Evolutionary conservation across 2,797 vertebrate genomes (phyloP).

Genomic region (Loris lydekkerianus): DNA sequence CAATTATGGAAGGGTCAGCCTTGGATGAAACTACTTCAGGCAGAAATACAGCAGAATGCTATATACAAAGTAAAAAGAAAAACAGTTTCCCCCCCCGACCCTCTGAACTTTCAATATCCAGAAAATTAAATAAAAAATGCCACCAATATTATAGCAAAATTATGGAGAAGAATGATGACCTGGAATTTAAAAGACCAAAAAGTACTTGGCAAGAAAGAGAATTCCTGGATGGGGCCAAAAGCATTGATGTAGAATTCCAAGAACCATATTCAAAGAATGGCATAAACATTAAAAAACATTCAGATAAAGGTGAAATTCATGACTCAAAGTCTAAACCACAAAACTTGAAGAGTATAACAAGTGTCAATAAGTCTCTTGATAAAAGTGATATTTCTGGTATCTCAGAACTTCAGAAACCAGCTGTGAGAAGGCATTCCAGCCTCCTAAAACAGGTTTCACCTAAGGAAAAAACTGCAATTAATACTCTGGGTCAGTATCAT

Average conservation of each 20-base stretch:
- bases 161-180: neutral
- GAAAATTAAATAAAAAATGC: neutral
- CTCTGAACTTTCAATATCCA: neutral
- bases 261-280: conserved; percentile 25
- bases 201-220: conserved; percentile 38
- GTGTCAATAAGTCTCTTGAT: conserved; percentile 25
- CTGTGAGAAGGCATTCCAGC: neutral
- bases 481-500: conserved; percentile 65
- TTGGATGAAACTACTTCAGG: conserved; percentile 42
- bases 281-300: conserved; percentile 2
- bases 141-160: neutral
- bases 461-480: neutral
- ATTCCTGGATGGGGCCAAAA: neutral
- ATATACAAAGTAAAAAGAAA: conserved; percentile 55
- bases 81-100: neutral
- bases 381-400: conserved; percentile 34
- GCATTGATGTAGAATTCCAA: neutral
- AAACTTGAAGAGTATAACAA: conserved; percentile 45
- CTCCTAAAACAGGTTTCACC: conserved; percentile 37
- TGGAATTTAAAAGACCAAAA: conserved; percentile 41
- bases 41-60: neutral
- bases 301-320: conserved; percentile 39
- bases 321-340: conserved; percentile 47
- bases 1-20: neutral
- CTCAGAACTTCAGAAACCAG: neutral